Percentiles rank a stretch among this genome's conserved stretches.
These are phyloP conservation scores for Cephus pygmeus DNA, from an alignment of 2,888 invertebrate species.

Conservation along the genomic window DNA sequence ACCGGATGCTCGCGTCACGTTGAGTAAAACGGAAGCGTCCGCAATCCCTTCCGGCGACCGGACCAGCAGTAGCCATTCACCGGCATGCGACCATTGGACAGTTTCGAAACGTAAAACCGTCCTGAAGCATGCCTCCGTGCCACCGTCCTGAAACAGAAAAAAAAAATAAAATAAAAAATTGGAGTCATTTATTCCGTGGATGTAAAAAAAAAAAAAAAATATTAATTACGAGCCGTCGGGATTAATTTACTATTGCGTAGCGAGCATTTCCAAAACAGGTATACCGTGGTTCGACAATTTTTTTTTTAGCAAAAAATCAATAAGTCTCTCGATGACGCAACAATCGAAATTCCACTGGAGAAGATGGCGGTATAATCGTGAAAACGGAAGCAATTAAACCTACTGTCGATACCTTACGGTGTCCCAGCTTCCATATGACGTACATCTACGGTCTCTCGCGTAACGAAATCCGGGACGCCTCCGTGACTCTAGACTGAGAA, in stretches of 20 bases:
- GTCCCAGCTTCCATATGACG: not conserved
- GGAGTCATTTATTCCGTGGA: not conserved
- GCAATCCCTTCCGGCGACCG: conserved; percentile 73
- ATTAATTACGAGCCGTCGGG: not conserved
- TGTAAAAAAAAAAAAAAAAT: not conserved
- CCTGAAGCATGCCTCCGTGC: conserved; percentile 71
- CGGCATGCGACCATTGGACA: conserved; percentile 71
- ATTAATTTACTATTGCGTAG: too few species aligned
- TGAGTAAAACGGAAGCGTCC: conserved; percentile 73
- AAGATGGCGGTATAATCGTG: not conserved
- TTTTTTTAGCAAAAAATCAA: not conserved
- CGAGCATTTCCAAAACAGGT: not conserved
- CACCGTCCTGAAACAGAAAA: conserved; percentile 68
- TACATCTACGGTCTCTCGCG: not conserved
- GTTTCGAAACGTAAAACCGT: conserved; percentile 71
- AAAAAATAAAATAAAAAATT: not conserved
- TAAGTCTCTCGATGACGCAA: not conserved
- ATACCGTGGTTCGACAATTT: not conserved
- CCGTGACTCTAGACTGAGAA: not conserved
- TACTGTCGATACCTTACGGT: not conserved
- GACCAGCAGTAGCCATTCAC: conserved; percentile 74
- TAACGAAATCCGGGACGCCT: not conserved
- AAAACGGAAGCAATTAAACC: not conserved
- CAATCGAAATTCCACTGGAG: not conserved
- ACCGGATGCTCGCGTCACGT: conserved; percentile 68